These are phyloP conservation scores for Protobothrops flavoviridis DNA, from an alignment of 2,113 vertebrate species.

Conservation along the genomic window DNA sequence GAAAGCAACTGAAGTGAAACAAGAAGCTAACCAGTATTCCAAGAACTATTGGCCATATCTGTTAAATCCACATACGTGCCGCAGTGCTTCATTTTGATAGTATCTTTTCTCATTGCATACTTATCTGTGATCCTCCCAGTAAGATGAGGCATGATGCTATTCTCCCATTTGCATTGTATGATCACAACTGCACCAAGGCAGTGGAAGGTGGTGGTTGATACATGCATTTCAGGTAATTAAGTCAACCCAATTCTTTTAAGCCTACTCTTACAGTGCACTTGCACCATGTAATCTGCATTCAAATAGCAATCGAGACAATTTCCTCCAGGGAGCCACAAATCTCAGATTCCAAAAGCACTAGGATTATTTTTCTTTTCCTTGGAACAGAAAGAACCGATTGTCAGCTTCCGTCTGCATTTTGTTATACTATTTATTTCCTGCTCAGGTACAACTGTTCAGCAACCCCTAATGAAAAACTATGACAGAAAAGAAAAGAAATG, in stretches of 20 bases:
- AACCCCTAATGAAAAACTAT: background rate
- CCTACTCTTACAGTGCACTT: background rate
- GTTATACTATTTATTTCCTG: background rate
- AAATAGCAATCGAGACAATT: slow-evolving; percentile 25
- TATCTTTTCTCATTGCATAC: slow-evolving; percentile 10
- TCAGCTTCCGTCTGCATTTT: background rate
- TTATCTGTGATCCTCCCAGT: slow-evolving; percentile 34
- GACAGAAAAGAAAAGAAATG: background rate
- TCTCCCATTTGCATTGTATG: background rate
- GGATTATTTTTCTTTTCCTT: background rate
- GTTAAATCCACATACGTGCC: background rate
- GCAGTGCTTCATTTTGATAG: background rate
- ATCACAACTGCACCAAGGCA: slow-evolving; percentile 19
- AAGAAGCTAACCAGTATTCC: background rate
- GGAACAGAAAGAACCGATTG: background rate
- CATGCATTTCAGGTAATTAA: slow-evolving; percentile 28
- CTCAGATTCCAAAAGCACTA: background rate
- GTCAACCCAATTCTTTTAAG: slow-evolving; percentile 32
- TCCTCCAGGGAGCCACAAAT: background rate
- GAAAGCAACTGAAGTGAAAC: background rate
- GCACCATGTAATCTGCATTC: background rate
- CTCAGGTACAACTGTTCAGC: background rate
- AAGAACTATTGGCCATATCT: background rate
- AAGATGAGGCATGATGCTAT: slow-evolving; percentile 1
- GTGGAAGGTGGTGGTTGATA: background rate